Base-by-base conservation (phyloP, 2,113 vertebrate genomes). In the Nestor notabilis region DNA sequence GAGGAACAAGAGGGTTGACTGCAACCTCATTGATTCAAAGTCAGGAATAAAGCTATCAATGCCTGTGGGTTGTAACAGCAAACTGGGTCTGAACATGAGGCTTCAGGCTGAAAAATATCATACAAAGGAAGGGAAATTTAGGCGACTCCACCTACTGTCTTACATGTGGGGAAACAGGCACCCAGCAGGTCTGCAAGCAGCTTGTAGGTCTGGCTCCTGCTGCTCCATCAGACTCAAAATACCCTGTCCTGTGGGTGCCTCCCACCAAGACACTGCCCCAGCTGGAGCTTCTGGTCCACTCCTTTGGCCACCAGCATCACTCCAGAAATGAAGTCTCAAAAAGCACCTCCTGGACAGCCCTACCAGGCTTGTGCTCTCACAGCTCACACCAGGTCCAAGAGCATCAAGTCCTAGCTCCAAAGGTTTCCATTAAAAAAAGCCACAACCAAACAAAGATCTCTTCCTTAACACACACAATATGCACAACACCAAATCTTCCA, bases 1-100 rank as follows among this genome's bases (percentile, higher is more conserved):
- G 5, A 72, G 47, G 58, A 68, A 68, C 0, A 2, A 33, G 20
- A 27, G 11, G 17, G 18, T 50, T 2, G 4, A 17, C 0, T 47
- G 13, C 29, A 79, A 2, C 17, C 25, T 52, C 39, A 14, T 17
- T 39, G 46, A 63, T 10, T 13, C 3, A 15, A 9, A 66, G 7
- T 23, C 23, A 47, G 56, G 55, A 79, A 29, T 63, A 76, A 81
- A 68, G 17, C 31, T 13, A 28, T 53, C 47, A 16, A 31, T 7
- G 4, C 27, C 52, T 31, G 13, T 17, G 20, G 52, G 11, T 9
- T 89, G 6, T 52, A 75, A 83, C 18, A 64, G 43, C 46, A 75
- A 80, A n/a, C 43, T 33, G 63, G 16, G 13, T 31, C 52, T 64
- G 58, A n/a, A 64, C 39, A 58, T 39, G 37, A 58, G 10, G 18